Evolutionary conservation across 1,140 invertebrate genomes (phyloP).

Genomic region (Rhagoletis pomonella): DNA sequence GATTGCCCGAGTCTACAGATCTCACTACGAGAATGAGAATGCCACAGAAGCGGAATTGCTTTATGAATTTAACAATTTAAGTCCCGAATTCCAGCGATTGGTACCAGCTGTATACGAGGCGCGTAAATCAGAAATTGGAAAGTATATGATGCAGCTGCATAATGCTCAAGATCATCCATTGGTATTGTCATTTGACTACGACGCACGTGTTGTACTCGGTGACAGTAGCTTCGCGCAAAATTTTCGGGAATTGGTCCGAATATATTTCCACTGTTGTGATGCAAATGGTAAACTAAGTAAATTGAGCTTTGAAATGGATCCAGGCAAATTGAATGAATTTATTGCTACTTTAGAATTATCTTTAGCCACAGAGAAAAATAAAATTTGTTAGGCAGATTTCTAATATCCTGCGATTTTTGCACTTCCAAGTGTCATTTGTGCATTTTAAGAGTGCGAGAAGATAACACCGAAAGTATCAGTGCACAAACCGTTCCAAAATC

Average conservation of each 20-base stretch:
- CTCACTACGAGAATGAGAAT: slow-evolving; percentile 54
- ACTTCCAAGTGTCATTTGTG: no score
- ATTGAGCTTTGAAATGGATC: slow-evolving; percentile 64
- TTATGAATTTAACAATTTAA: slow-evolving; percentile 58
- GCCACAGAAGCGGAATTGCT: slow-evolving; percentile 53
- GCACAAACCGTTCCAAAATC: no score
- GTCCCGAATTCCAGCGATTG: slow-evolving; percentile 61
- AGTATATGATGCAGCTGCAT: slow-evolving; percentile 56
- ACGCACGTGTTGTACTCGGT: slow-evolving; percentile 64
- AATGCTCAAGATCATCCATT: slow-evolving; percentile 56
- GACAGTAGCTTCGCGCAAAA: slow-evolving; percentile 63
- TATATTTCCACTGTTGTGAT: slow-evolving; percentile 59
- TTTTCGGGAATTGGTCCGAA: slow-evolving; percentile 59
- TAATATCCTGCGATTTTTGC: not conserved
- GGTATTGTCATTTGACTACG: slow-evolving; percentile 65
- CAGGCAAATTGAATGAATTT: slow-evolving; percentile 57
- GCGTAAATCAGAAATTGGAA: slow-evolving; percentile 60
- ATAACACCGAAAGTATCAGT: no score
- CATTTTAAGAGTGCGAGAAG: no score
- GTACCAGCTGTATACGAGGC: slow-evolving; percentile 61
- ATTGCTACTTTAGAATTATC: slow-evolving; percentile 19
- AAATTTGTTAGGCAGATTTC: not conserved
- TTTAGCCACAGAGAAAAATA: not conserved
- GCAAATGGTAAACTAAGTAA: slow-evolving; percentile 36
- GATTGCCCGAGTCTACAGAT: slow-evolving; percentile 63